These are phyloP conservation scores for Gallinago solitaria DNA, from an alignment of 2,797 vertebrate species.

Conservation along the genomic window DNA sequence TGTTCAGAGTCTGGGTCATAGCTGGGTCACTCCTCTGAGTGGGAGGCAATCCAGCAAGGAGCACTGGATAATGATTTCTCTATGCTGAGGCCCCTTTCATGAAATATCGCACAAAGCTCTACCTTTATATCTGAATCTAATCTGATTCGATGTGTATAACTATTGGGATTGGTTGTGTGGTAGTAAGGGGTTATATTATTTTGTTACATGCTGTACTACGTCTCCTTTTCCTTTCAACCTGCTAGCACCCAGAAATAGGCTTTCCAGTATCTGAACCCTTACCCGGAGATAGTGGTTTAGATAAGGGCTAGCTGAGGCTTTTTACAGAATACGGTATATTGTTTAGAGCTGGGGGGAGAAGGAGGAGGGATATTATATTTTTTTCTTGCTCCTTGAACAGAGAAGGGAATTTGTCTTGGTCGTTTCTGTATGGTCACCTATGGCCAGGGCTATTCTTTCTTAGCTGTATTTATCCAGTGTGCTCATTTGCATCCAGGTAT, in stretches of 20 bases:
- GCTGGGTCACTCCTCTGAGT: constrained; percentile 52
- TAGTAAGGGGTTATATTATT: neutral
- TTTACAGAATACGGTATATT: neutral
- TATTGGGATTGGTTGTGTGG: neutral
- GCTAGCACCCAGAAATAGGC: constrained; percentile 7
- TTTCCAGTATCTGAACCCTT: neutral
- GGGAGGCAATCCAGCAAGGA: constrained; percentile 54
- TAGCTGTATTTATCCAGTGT: neutral
- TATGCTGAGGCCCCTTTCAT: constrained; percentile 16
- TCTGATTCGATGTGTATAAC: constrained; percentile 31
- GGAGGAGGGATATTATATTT: neutral
- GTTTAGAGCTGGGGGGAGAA: neutral
- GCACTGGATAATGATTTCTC: constrained; percentile 50
- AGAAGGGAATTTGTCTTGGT: neutral
- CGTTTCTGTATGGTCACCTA: neutral
- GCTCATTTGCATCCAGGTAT: neutral
- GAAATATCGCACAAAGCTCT: constrained; percentile 32
- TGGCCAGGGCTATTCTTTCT: neutral
- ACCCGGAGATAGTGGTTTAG: neutral
- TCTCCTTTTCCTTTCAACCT: constrained; percentile 13
- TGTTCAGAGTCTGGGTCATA: constrained; percentile 49
- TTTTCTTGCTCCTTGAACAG: neutral
- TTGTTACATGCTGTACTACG: neutral
- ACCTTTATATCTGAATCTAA: constrained; percentile 40
- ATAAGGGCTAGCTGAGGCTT: neutral